Evolutionary conservation across 2,797 vertebrate species (phyloP).

Genomic region (Onychomys arenicola): DNA sequence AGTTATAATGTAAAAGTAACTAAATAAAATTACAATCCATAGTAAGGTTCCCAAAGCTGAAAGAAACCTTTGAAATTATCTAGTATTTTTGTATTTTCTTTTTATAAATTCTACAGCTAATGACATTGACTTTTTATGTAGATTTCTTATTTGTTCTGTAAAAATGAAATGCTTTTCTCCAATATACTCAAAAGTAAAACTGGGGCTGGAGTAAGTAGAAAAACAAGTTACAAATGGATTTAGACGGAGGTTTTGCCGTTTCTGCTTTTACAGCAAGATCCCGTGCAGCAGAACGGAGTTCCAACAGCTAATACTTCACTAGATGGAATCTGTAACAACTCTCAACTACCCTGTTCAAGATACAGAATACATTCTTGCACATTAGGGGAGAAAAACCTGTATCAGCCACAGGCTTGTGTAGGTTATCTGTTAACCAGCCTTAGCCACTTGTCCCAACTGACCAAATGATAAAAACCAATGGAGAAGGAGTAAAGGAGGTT

Average conservation of each 20-base stretch:
- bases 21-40: slow-evolving; percentile 28
- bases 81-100: background rate
- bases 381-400: background rate
- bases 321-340: slow-evolving; percentile 6
- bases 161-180: slow-evolving; percentile 9
- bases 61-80: slow-evolving; percentile 21
- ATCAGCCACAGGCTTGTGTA: background rate
- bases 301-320: background rate
- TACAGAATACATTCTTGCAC: slow-evolving; percentile 54
- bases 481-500: background rate
- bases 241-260: background rate
- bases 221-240: slow-evolving; percentile 19
- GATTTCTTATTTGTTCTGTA: background rate
- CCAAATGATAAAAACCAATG: background rate
- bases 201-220: background rate
- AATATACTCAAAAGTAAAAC: background rate
- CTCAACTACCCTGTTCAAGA: slow-evolving; percentile 28
- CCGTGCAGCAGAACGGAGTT: slow-evolving; percentile 13
- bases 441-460: background rate
- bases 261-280: background rate
- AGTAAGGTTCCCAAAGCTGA: background rate
- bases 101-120: background rate
- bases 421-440: background rate
- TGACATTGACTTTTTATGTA: background rate
- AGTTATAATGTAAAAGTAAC: slow-evolving; percentile 6